These are phyloP conservation scores for Rhabdomys dilectus DNA, from an alignment of 2,113 vertebrate species.

Conservation along the genomic window DNA sequence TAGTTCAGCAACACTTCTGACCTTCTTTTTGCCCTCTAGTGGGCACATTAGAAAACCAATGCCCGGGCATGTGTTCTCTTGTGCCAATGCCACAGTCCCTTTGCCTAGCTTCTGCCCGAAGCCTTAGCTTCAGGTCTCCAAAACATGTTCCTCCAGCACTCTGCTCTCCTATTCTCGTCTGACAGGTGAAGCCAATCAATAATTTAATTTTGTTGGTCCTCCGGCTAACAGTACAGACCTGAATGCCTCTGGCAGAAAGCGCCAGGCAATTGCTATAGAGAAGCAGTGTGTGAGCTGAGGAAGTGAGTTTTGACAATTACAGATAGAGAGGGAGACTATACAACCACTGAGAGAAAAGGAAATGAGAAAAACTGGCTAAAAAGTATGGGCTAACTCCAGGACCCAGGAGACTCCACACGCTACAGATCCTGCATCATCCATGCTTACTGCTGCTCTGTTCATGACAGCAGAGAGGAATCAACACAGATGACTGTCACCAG, in stretches of 20 bases:
- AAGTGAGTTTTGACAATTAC: background rate
- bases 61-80: fast-evolving
- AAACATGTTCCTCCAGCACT: background rate
- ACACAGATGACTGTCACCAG: background rate
- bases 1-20: background rate
- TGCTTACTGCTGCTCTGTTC: background rate
- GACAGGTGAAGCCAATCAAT: background rate
- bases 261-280: background rate
- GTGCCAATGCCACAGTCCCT: background rate
- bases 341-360: background rate
- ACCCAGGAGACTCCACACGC: too few relatives aligned
- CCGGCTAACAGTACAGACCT: background rate
- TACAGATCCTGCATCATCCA: background rate
- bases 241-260: background rate
- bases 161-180: background rate
- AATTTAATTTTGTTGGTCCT: background rate
- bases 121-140: fast-evolving
- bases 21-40: background rate
- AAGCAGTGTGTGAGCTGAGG: background rate
- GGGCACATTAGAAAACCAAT: background rate
- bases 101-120: background rate
- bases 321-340: background rate
- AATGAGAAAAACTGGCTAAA: background rate
- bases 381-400: background rate
- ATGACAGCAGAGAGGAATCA: background rate